Percentiles rank a stretch among this genome's conserved stretches.
phyloP scores from a whole-genome alignment of 2,113 vertebrate species.

The Hassar affinis region DNA sequence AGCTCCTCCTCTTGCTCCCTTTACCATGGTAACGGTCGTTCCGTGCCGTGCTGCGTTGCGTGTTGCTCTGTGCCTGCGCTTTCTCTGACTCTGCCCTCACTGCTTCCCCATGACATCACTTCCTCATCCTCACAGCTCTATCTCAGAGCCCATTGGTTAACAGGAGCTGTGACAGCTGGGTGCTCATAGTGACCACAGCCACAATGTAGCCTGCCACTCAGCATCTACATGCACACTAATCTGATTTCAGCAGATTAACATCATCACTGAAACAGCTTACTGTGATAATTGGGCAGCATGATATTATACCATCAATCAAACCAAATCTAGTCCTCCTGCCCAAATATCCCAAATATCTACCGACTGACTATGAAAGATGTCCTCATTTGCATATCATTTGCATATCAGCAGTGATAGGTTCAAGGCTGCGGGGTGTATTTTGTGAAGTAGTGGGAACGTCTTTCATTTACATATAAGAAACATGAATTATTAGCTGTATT shows the following conservation, averaged over 20 bases:
- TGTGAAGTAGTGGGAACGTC: too few relatives aligned
- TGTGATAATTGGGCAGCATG: not conserved
- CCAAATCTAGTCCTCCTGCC: not conserved
- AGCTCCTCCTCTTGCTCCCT: constrained; percentile 78
- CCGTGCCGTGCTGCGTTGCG: constrained; percentile 5
- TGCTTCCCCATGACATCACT: constrained; percentile 24
- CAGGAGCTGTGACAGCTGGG: not conserved
- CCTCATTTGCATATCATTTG: not conserved
- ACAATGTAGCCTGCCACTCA: not conserved
- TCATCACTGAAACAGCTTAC: not conserved
- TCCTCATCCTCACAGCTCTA: constrained; percentile 19
- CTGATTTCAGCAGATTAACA: not conserved
- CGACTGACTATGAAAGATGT: not conserved
- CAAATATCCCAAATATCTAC: not conserved
- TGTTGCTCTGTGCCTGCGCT: constrained; percentile 17
- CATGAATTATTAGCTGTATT: not conserved
- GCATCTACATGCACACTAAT: not conserved
- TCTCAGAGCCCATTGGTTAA: not conserved
- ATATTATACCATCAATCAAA: not conserved
- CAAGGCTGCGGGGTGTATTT: not conserved
- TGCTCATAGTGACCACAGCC: not conserved
- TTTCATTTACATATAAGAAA: not conserved
- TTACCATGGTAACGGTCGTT: constrained; percentile 72
- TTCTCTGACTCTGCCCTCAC: constrained; percentile 1
- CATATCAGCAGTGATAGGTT: not conserved